These are phyloP conservation scores for Leuciscus waleckii DNA, from an alignment of 2,797 vertebrate genomes.

Conservation along the genomic window DNA sequence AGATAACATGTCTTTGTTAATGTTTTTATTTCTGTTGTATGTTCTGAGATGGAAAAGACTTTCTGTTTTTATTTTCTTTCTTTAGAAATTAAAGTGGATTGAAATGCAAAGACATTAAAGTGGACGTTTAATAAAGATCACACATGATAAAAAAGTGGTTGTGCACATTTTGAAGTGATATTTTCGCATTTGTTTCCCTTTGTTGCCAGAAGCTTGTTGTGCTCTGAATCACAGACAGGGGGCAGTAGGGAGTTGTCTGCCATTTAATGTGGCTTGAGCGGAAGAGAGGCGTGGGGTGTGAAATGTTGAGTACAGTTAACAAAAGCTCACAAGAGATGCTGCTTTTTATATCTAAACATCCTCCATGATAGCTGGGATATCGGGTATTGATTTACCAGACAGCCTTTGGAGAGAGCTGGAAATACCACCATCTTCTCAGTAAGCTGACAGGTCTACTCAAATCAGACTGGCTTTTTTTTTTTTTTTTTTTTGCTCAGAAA, in stretches of 20 bases:
- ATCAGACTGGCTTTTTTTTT: slow-evolving; percentile 2
- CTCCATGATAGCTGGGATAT: slow-evolving; percentile 16
- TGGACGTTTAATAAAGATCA: slow-evolving; percentile 71
- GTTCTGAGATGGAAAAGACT: slow-evolving; percentile 17
- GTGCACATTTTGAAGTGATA: not conserved
- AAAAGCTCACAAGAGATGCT: slow-evolving; percentile 18
- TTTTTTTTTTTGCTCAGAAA: too few relatives aligned
- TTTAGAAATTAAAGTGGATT: slow-evolving; percentile 8
- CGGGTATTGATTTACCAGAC: slow-evolving; percentile 22
- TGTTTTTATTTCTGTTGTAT: slow-evolving; percentile 49
- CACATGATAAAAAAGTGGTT: slow-evolving; percentile 25
- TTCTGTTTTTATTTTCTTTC: not conserved
- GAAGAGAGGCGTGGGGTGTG: slow-evolving; percentile 7
- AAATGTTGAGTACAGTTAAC: slow-evolving; percentile 18
- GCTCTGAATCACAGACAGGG: slow-evolving; percentile 33
- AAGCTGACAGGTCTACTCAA: slow-evolving; percentile 13
- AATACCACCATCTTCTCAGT: not conserved
- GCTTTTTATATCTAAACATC: slow-evolving; percentile 40
- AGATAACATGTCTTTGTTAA: slow-evolving; percentile 12
- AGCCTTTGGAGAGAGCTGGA: not conserved
- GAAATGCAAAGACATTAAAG: slow-evolving; percentile 57
- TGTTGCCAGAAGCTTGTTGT: not conserved
- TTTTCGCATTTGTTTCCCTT: not conserved
- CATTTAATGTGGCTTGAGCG: not conserved
- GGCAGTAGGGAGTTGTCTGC: slow-evolving; percentile 41